phyloP scores from a whole-genome alignment of 1,140 invertebrate genomes.

The Procambarus clarkii region DNA sequence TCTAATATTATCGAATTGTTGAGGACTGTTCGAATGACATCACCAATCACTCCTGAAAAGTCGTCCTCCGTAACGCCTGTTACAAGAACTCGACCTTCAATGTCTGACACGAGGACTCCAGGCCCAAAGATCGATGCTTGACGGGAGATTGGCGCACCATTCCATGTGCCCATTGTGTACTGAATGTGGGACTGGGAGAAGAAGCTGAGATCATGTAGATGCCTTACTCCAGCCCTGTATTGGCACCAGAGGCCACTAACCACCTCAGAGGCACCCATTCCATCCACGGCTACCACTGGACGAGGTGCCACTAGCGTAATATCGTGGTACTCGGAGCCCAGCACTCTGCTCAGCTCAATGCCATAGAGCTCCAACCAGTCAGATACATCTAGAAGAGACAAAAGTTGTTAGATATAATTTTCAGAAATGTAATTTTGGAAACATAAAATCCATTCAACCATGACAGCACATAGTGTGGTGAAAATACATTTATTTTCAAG shows the following conservation, averaged over 20 bases:
- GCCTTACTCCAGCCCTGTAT: constrained; percentile 62
- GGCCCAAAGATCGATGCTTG: constrained; percentile 86
- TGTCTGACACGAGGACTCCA: constrained; percentile 67
- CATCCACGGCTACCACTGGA: constrained; percentile 57
- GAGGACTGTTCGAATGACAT: constrained; percentile 94
- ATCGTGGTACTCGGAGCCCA: constrained; percentile 70
- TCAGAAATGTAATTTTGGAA: no score
- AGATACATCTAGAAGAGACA: constrained; percentile 52
- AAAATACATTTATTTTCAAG: no score
- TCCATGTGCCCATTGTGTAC: constrained; percentile 53
- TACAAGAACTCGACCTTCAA: constrained; percentile 80
- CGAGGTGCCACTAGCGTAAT: constrained; percentile 58
- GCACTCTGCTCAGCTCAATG: constrained; percentile 55
- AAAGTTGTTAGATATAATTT: background rate
- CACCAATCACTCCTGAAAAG: constrained; percentile 90
- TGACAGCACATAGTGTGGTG: no score
- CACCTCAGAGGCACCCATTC: constrained; percentile 65
- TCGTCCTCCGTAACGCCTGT: constrained; percentile 83
- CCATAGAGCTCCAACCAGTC: constrained; percentile 69
- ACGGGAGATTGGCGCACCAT: constrained; percentile 73
- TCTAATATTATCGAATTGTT: constrained; percentile 94
- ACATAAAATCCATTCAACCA: no score
- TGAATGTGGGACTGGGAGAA: constrained; percentile 70
- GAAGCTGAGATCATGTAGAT: constrained; percentile 71
- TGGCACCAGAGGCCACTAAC: constrained; percentile 71